Evolutionary conservation across 1,140 invertebrate genomes (phyloP), one percentile per base, ranked within the genome.

Genomic region (Scaptomyza pallida): DNA sequence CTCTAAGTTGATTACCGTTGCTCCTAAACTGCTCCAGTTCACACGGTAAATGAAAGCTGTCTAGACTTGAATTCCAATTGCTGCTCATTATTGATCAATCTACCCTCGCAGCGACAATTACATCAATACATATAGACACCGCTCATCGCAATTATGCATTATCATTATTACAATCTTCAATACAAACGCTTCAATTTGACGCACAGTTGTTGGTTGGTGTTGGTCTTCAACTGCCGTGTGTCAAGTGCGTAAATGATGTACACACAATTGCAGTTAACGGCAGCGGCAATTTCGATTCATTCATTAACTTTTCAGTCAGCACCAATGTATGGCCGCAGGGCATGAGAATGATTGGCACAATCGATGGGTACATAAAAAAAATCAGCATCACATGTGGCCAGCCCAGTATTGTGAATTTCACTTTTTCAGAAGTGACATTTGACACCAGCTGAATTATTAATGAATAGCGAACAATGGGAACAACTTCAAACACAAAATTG

Each of bases 301-400:
- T 83, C 80, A 79, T 78, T 76, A 80, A 67, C 48, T 80, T 76
- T 70, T 62, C 68, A 72, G 72, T 61, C 72, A 72, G 74, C 62
- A 15, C 43, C 63, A 51, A 70, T 81, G 50, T 73, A 63, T 19
- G 17, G 67, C 62, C 75, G 26, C 54, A 33, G 59, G 72, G 75
- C 55, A 56, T 60, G 75, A 41, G 72, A 85, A 86, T 83, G 80
- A 83, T 83, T 83, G 80, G 80, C 80, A 86, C 59, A 83, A 86
- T 74, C 77, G 50, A 44, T 30, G 33, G 13, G 23, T 15, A 37
- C 6, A 17, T 48, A 45, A 21, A 45, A 45, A 21, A 45, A 63
- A 33, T 51, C 43, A 30, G 30, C 35, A 45, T 60, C 57, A 52
- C 61, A 44, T 23, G 51, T 76, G 81, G 62, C 59, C 68, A 69